Conservation (phyloP, 2,797 vertebrate species). For the Huso huso region DNA sequence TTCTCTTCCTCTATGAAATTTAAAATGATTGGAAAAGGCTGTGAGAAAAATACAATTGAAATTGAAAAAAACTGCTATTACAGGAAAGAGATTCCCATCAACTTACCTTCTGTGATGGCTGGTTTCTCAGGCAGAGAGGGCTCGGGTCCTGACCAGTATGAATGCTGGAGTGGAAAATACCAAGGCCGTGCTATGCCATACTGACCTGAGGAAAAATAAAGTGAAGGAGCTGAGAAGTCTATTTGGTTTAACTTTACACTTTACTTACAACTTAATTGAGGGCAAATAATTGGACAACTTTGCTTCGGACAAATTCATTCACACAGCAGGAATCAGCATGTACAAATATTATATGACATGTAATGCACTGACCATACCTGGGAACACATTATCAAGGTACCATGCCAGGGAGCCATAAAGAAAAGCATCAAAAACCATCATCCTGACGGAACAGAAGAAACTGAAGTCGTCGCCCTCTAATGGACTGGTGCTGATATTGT, state of each 20-base stretch:
- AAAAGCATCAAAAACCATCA: slow-evolving; percentile 82
- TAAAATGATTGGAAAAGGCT: too few species aligned
- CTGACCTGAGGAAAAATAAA: slow-evolving; percentile 55
- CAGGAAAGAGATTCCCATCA: not conserved
- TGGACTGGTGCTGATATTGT: slow-evolving; percentile 80
- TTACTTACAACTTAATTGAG: not conserved
- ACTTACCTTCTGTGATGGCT: slow-evolving; percentile 54
- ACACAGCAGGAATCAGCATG: not conserved
- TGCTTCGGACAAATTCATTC: not conserved
- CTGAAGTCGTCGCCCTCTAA: slow-evolving; percentile 83
- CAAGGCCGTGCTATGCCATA: slow-evolving; percentile 82
- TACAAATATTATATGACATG: too few species aligned
- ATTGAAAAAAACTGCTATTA: too few species aligned
- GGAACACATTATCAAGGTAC: slow-evolving; percentile 92
- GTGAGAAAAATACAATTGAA: too few species aligned
- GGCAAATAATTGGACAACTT: not conserved
- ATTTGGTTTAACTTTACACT: too few species aligned
- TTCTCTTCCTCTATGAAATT: too few species aligned
- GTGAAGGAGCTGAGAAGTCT: too few species aligned
- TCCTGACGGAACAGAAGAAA: slow-evolving; percentile 78
- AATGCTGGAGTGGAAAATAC: slow-evolving; percentile 79
- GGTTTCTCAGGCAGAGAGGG: slow-evolving; percentile 21
- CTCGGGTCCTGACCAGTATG: slow-evolving; percentile 72
- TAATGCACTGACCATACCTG: slow-evolving; percentile 57
- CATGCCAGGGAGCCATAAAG: slow-evolving; percentile 81